Evolutionary conservation across 2,797 vertebrate genomes (phyloP), one percentile per base, ranked within the genome.

Genomic region (Eospalax fontanierii): DNA sequence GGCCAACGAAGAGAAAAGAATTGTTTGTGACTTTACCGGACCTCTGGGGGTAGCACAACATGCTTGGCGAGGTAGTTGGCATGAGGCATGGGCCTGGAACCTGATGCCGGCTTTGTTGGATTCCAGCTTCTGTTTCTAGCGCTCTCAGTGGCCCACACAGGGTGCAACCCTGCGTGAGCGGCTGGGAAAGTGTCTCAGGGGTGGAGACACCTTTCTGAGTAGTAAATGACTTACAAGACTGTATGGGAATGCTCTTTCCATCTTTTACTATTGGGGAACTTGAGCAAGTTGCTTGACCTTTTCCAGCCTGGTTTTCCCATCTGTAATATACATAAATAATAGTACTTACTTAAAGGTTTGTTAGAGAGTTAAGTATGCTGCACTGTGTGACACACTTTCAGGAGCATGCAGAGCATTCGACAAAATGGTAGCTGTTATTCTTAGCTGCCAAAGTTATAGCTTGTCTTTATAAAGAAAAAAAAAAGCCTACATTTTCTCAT

Each of bases 381-480:
- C 4, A 28, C 14, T 3, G 6, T 76, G 38, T 46, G 66, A 89
- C 50, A 43, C 1, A 6, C 3, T 43, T 66, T 86, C 35, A 0
- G 2, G 19, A 79, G 26, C 12, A 43, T 12, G 6, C 26, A 61
- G 19, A 33, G n/a, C 28, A 14, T 91, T 90, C 54, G n/a, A 57
- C 43, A 93, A 90, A 81, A 96, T 5, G 14, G 38, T 11, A 57
- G 46, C 15, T 65, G 21, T 71, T 26, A 33, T 57, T 89, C 63
- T 18, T 30, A 87, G 38, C 87, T 88, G 61, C 76, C 86, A 35
- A 59, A 90, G 18, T 63, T 63, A n/a, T 14, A 2, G 9, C 19
- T 38, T 66, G 78, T 3, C 85, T 88, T 97, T 76, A 38, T 50
- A 79, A 91, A 93, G 65, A 19, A 46, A 78, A 78, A 78, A 78